Evolutionary conservation across 2,113 vertebrate species (phyloP), one percentile per base, ranked within the genome.

Genomic region (Pelodiscus sinensis): DNA sequence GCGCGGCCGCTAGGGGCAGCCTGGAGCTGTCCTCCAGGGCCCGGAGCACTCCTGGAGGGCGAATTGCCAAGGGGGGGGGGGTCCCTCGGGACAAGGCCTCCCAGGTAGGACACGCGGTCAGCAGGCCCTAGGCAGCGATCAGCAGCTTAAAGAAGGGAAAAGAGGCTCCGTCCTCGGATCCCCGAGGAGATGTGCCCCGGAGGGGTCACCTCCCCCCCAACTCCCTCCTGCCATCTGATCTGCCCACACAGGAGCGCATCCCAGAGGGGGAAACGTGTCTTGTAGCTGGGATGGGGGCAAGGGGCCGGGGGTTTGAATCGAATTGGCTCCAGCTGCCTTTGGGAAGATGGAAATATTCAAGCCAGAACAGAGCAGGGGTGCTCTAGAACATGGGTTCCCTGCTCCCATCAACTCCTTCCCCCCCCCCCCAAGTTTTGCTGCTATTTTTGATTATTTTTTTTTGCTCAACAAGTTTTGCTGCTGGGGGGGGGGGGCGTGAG

Each of bases 71-170:
- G 11, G 18, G 56, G 24, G 51, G 5, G 18, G 24, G 29, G 2
- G 50, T 1, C 52, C 13, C 68, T 27, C 3, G 21, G 2, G 81
- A 86, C 91, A 1, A 4, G 84, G 51, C 55, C 1, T 0, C 0
- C 56, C 50, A n/a, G 13, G 62, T 65, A 38, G 4, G 77, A 56
- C 82, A 22, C 65, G 16, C 27, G 14, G 38, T 1, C 44, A 55
- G 88, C 88, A 86, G 92, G 77, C 62, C 90, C 27, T 19, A 80
- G 79, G 52, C 80, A 85, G 27, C 57, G 65, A 84, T 8, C 90
- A 44, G 44, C 44, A 44, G 44, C n/a, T 68, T 68, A 2, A 19
- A 68, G 65, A 31, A 71, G n/a, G n/a, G 18, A 9, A 35, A 35
- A 35, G n/a, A 35, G 18, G 18, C 5, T n/a, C 65, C n/a, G 18